phyloP scores from a whole-genome alignment of 2,888 invertebrate genomes.

The Caenorhabditis wallacei region DNA sequence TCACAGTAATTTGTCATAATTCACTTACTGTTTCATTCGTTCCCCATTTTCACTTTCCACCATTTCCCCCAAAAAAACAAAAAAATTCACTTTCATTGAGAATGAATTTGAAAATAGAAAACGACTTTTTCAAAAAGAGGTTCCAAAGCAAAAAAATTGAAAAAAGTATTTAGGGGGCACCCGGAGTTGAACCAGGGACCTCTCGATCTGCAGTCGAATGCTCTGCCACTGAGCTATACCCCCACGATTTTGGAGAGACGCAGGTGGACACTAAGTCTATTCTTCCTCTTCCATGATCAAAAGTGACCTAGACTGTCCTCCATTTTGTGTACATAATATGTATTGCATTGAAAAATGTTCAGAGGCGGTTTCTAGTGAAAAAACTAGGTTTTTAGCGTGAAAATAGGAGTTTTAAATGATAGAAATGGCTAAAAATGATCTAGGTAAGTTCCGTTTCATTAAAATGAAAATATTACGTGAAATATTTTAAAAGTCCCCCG shows the following conservation, averaged over 20 bases:
- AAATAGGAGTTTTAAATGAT: no score
- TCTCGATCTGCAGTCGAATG: constrained; percentile 83
- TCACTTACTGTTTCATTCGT: constrained; percentile 30
- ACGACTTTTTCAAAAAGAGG: background rate
- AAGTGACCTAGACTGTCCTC: no score
- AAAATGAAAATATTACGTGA: no score
- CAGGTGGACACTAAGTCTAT: background rate
- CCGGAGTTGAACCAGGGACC: constrained; percentile 76
- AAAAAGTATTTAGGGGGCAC: constrained; percentile 51
- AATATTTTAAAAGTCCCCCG: no score
- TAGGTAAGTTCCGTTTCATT: no score
- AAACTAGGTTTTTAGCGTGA: no score
- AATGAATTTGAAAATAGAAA: constrained; percentile 1
- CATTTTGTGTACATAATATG: no score
- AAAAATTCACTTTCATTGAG: constrained; percentile 24
- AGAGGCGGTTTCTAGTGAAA: no score
- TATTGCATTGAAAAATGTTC: no score
- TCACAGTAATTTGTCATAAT: constrained; percentile 43
- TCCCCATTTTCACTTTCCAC: constrained; percentile 19
- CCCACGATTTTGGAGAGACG: constrained; percentile 50
- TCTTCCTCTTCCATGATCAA: background rate
- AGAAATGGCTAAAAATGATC: no score
- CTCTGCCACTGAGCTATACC: constrained; percentile 83
- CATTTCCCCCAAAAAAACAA: background rate
- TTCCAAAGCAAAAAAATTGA: background rate